A percentile compares a stretch with the other conserved stretches of the same genome.
These are phyloP conservation scores for Eristalis pertinax DNA, from an alignment of 2,888 invertebrate species.

Conservation along the genomic window DNA sequence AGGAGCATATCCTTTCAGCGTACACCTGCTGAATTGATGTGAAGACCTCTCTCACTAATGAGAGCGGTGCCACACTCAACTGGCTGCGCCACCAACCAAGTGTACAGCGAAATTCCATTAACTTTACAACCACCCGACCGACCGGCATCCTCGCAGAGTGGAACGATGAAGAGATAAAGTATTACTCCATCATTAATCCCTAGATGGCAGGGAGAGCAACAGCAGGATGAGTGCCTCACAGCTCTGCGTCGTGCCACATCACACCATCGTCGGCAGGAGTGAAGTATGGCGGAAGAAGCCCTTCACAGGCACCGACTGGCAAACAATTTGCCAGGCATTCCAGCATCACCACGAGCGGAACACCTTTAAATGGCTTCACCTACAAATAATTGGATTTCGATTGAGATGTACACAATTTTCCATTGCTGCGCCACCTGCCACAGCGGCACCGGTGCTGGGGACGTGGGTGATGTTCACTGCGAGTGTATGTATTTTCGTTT, in stretches of 20 bases:
- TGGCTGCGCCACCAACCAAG: conserved; percentile 26
- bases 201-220: conserved; percentile 17
- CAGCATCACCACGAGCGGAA: not conserved
- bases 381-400: conserved; percentile 69
- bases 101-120: conserved; percentile 66
- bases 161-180: conserved; percentile 49
- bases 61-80: conserved; percentile 22
- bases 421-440: conserved; percentile 32
- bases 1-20: not conserved
- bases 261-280: not conserved
- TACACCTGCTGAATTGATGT: conserved; percentile 22
- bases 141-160: not conserved
- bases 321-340: conserved; percentile 26
- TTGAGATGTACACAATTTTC: conserved; percentile 66
- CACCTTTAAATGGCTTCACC: conserved; percentile 62
- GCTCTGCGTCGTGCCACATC: not conserved
- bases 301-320: not conserved
- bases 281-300: not conserved
- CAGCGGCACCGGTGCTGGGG: not conserved
- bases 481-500: conserved; percentile 28
- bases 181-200: conserved; percentile 50
- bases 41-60: not conserved
- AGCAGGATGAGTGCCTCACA: not conserved
- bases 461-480: not conserved
- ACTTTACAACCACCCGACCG: not conserved